phyloP scores from a whole-genome alignment of 2,113 vertebrate genomes.

The Eonycteris spelaea region DNA sequence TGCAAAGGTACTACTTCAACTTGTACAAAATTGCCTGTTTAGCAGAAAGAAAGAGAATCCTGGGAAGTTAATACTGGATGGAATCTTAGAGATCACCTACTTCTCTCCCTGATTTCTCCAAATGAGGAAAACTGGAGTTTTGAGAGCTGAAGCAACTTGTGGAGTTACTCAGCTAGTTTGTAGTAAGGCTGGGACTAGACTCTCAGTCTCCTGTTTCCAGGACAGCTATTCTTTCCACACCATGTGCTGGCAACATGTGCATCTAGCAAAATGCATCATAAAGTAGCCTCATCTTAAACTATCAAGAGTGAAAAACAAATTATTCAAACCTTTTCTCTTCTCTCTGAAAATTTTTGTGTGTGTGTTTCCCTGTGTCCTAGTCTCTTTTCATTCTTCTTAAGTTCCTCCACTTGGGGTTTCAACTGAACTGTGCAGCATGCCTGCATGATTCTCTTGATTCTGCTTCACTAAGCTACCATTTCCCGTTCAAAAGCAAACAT shows the following conservation, averaged over 20 bases:
- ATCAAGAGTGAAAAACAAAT: conserved; percentile 43
- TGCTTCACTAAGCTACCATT: conserved; percentile 24
- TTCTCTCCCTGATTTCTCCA: conserved; percentile 4
- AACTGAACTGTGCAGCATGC: background rate
- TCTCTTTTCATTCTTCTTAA: background rate
- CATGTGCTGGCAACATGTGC: background rate
- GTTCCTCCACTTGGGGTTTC: conserved; percentile 19
- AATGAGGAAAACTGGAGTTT: background rate
- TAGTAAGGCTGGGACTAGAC: background rate
- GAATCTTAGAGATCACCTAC: background rate
- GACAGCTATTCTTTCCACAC: background rate
- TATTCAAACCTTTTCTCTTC: conserved; percentile 5
- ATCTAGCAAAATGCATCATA: background rate
- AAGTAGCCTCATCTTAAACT: conserved; percentile 17
- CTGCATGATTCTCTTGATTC: background rate
- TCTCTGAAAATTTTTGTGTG: background rate
- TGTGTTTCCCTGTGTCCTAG: background rate
- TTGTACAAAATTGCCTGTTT: background rate
- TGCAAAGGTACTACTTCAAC: background rate
- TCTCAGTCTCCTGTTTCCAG: background rate
- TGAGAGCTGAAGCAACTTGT: background rate
- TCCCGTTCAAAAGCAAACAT: conserved; percentile 45
- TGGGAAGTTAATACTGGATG: background rate
- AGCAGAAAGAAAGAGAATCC: conserved; percentile 2
- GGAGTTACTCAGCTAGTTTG: background rate